A percentile compares a stretch with the other conserved stretches of the same genome.
phyloP scores from a whole-genome alignment of 2,888 invertebrate genomes.

The Ptilodon capucinus region DNA sequence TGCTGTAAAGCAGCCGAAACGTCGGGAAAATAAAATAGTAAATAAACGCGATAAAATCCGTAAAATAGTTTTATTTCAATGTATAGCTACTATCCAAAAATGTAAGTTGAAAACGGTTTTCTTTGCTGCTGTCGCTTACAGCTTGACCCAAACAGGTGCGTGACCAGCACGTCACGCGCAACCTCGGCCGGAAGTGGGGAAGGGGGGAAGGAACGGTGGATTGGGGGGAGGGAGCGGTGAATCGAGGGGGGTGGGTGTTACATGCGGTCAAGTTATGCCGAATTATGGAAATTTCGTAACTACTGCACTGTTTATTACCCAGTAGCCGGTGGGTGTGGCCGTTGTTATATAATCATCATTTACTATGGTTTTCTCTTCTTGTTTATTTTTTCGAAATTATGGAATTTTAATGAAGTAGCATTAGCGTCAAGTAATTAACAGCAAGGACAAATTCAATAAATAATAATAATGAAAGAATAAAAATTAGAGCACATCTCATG shows the following conservation, averaged over 20 bases:
- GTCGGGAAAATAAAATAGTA: too few relatives aligned
- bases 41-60: too few relatives aligned
- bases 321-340: background rate
- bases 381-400: background rate
- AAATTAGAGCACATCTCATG: too few relatives aligned
- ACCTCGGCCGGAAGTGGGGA: constrained; percentile 54
- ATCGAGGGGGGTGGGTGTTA: constrained; percentile 8
- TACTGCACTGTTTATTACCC: background rate
- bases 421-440: background rate
- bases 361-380: background rate
- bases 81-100: too few relatives aligned
- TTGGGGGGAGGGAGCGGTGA: constrained; percentile 24
- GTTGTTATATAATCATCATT: background rate
- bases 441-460: background rate
- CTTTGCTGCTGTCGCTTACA: constrained; percentile 10
- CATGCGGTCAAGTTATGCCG: constrained; percentile 25
- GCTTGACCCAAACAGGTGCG: constrained; percentile 38
- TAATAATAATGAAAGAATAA: too few relatives aligned
- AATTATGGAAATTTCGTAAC: constrained; percentile 52
- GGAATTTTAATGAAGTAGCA: background rate
- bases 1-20: too few relatives aligned
- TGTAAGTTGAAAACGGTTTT: background rate
- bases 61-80: too few relatives aligned
- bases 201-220: constrained; percentile 24
- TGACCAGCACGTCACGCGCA: constrained; percentile 59